A percentile compares a stretch with the other conserved stretches of the same genome.
Conservation (phyloP, 2,797 vertebrate genomes). For the Bryconaethiops microstoma region DNA sequence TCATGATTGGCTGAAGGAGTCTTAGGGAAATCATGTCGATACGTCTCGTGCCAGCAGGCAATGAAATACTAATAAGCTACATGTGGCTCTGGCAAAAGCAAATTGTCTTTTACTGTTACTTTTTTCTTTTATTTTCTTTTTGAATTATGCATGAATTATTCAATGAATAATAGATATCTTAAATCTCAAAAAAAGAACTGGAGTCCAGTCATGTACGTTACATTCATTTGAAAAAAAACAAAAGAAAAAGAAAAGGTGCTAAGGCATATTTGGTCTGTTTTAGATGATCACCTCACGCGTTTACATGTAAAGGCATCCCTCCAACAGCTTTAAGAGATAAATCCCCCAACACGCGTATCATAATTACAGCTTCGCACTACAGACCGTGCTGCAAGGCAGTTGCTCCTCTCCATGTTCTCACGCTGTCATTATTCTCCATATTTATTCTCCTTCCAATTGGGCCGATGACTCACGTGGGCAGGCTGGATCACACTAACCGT, state of each 20-base stretch:
- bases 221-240: background rate
- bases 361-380: background rate
- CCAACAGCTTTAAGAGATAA: background rate
- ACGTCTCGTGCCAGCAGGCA: constrained; percentile 19
- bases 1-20: constrained; percentile 18
- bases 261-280: too few relatives aligned
- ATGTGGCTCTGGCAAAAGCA: constrained; percentile 2
- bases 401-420: background rate
- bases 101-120: background rate
- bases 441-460: background rate
- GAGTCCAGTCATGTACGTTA: background rate
- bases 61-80: constrained; percentile 25
- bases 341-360: background rate
- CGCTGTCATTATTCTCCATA: background rate
- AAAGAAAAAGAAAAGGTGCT: background rate
- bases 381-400: background rate
- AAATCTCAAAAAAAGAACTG: background rate
- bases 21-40: constrained; percentile 21
- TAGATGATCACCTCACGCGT: background rate
- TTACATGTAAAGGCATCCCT: background rate
- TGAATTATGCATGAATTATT: constrained; percentile 16
- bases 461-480: background rate
- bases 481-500: background rate
- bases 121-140: background rate
- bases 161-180: constrained; percentile 11